A percentile compares a stretch with the other conserved stretches of the same genome.
Conservation (phyloP, 1,140 invertebrate species). For the Saxidomus purpurata region DNA sequence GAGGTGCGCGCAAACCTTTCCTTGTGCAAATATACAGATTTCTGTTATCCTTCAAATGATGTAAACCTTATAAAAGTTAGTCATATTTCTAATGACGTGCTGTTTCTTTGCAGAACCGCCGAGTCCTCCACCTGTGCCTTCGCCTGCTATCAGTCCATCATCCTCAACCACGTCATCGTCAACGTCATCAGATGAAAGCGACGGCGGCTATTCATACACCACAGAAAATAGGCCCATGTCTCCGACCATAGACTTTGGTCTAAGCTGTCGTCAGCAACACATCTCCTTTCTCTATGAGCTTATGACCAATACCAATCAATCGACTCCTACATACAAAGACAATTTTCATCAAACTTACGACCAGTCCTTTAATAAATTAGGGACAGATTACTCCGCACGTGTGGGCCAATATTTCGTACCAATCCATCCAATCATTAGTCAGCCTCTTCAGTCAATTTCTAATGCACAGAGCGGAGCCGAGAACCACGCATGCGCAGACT, state of each 20-base stretch:
- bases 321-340: conserved; percentile 30
- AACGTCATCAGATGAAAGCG: conserved; percentile 59
- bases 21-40: too few relatives aligned
- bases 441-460: conserved; percentile 19
- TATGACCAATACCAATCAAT: conserved; percentile 47
- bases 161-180: conserved; percentile 50
- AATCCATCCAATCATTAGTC: conserved; percentile 53
- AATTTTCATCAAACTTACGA: conserved; percentile 25
- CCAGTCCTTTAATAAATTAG: conserved; percentile 28
- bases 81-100: too few relatives aligned
- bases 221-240: conserved; percentile 61
- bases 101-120: conserved; percentile 38
- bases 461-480: background rate
- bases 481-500: conserved; percentile 82
- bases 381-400: conserved; percentile 34
- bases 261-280: conserved; percentile 57
- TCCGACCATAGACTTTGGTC: conserved; percentile 52
- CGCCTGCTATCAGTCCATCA: conserved; percentile 52
- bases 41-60: too few relatives aligned
- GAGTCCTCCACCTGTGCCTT: conserved; percentile 7
- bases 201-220: conserved; percentile 61
- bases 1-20: too few relatives aligned
- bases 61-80: too few relatives aligned
- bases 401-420: conserved; percentile 23
- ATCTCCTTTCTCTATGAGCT: conserved; percentile 65